Conservation (phyloP, 2,888 invertebrate genomes). For the Noctua janthe region DNA sequence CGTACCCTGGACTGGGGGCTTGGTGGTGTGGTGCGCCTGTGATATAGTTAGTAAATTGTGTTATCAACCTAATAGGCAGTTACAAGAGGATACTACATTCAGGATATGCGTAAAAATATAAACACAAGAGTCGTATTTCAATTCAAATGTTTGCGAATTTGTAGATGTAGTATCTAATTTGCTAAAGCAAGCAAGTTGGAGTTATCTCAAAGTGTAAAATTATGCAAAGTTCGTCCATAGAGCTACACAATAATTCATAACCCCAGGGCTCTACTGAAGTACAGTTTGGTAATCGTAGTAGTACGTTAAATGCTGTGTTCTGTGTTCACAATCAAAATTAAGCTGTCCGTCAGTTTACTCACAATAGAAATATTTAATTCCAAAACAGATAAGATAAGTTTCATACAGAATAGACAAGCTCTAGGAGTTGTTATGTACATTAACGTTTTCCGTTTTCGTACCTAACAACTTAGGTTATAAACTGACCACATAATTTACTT, state of each 20-base stretch:
- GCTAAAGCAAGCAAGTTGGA: neutral
- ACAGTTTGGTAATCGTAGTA: neutral
- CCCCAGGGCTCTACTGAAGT: conserved; percentile 8
- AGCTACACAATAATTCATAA: conserved; percentile 24
- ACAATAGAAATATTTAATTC: conserved; percentile 3
- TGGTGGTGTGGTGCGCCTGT: too few species aligned
- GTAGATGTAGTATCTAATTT: neutral
- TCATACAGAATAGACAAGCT: neutral
- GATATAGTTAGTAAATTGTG: too few species aligned
- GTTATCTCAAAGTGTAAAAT: conserved; percentile 1
- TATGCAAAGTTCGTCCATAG: neutral
- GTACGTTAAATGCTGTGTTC: conserved; percentile 3
- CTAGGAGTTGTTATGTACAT: neutral
- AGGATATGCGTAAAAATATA: neutral
- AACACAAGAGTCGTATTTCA: neutral
- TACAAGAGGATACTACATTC: too few species aligned
- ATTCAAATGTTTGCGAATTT: neutral
- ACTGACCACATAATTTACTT: conserved; percentile 32
- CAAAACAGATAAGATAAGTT: conserved; percentile 10
- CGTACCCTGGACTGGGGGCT: too few species aligned
- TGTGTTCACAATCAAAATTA: conserved; percentile 11
- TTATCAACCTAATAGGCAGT: too few species aligned
- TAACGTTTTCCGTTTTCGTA: conserved; percentile 4
- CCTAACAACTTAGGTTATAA: conserved; percentile 6
- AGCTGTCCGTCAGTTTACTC: neutral